Base-by-base conservation (phyloP, 2,113 vertebrate species). In the Hiodon alosoides region DNA sequence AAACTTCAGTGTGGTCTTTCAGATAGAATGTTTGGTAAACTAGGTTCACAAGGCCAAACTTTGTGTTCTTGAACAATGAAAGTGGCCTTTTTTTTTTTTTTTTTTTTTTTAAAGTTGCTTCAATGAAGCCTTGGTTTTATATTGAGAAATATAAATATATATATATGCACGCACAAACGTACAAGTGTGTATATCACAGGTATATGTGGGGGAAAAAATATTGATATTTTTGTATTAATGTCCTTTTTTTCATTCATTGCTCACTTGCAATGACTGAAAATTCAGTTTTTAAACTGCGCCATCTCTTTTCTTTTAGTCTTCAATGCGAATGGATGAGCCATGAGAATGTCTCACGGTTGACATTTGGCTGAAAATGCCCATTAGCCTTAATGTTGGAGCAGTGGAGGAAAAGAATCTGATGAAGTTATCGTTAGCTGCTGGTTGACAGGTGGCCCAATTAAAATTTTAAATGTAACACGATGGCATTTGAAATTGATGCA, bases 361-460 rank as follows among this genome's bases (percentile, higher is more conserved):
- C 48, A 66, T 0, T 31, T 68, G 47, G 55, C 11, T 58, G n/a
- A 51, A 52, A 69, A n/a, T 31, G 46, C 66, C 55, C 64, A 54
- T 52, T 3, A 75, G 57, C 57, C 74, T 75, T 61, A 51, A 52
- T 60, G 59, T 67, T 69, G 57, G 57, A 69, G 9, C 31, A 60
- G 14, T n/a, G 57, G 50, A 59, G 8, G 11, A 17, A 70, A 8
- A 62, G 5, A 16, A 70, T 9, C 46, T 47, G 58, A 64, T 17
- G 10, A 70, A 46, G 64, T 64, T 16, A 65, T 13, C 8, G 2
- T 62, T 8, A 16, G 17, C 55, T 64, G 7, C 10, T 69, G 68
- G 68, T 54, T 69, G 57, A 70, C 47, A 47, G 8, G 54, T 76
- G 59, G 47, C 9, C 62, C 67, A 58, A 52, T 76, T 31, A 70